Percentiles rank a stretch among this genome's conserved stretches.
Evolutionary conservation across 2,888 invertebrate species (phyloP).

Genomic region (Morinoia aosen): DNA sequence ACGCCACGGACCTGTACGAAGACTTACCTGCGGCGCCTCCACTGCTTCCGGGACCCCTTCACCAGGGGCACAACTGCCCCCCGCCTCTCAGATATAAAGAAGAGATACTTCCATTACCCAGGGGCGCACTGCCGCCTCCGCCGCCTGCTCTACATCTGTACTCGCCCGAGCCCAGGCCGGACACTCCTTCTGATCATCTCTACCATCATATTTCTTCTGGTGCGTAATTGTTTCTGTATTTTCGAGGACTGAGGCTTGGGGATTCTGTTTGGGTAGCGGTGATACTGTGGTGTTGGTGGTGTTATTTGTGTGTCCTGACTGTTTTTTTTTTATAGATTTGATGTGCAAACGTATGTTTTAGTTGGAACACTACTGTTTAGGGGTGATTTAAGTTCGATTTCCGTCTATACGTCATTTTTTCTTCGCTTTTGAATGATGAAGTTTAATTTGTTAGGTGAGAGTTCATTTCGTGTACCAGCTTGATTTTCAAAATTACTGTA

Average conservation of each 20-base stretch:
- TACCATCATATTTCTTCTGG: slow-evolving; percentile 66
- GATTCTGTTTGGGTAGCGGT: neutral
- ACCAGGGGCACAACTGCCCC: neutral
- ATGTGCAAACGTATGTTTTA: too few species aligned
- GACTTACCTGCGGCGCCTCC: slow-evolving; percentile 63
- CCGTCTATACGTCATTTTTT: neutral
- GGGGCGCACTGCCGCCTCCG: slow-evolving; percentile 52
- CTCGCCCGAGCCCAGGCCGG: slow-evolving; percentile 60
- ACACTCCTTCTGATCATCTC: slow-evolving; percentile 64
- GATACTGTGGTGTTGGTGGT: neutral
- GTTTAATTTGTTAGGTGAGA: too few species aligned
- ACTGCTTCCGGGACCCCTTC: slow-evolving; percentile 60
- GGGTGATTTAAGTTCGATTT: neutral
- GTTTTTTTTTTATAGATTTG: neutral
- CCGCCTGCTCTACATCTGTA: slow-evolving; percentile 56
- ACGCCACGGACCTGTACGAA: slow-evolving; percentile 57
- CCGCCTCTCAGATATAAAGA: slow-evolving; percentile 21
- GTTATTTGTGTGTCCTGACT: neutral
- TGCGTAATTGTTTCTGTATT: neutral
- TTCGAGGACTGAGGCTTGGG: neutral
- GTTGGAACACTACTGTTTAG: neutral
- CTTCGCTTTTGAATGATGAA: too few species aligned
- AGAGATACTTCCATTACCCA: slow-evolving; percentile 52
- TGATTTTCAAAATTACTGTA: too few species aligned
- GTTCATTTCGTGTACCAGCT: too few species aligned